phyloP scores from a whole-genome alignment of 1,140 invertebrate genomes.

The Drosophila miranda region DNA sequence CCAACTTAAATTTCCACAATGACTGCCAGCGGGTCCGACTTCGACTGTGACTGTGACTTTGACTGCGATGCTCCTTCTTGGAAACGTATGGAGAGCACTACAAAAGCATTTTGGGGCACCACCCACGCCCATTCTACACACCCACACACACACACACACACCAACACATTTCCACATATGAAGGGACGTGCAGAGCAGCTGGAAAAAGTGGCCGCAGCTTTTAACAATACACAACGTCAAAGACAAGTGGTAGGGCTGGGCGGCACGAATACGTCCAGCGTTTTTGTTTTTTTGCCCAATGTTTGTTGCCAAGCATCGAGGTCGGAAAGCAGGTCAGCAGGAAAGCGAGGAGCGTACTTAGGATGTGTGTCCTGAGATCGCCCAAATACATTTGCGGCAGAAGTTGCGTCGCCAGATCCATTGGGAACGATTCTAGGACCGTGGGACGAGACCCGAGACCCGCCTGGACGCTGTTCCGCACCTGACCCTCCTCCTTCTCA shows the following conservation, averaged over 20 bases:
- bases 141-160: conserved; percentile 31
- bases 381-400: not conserved
- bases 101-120: conserved; percentile 32
- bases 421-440: conserved; percentile 22
- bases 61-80: not conserved
- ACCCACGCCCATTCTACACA: conserved; percentile 7
- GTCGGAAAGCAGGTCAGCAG: too few species aligned
- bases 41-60: not conserved
- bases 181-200: conserved; percentile 11
- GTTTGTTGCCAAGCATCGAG: too few species aligned
- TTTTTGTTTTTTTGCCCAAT: conserved; percentile 1
- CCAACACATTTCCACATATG: conserved; percentile 4
- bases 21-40: not conserved
- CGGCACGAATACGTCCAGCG: conserved; percentile 10
- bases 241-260: conserved; percentile 19
- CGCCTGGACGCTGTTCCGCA: conserved; percentile 12
- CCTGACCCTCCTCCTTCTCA: conserved; percentile 7
- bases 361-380: conserved; percentile 7
- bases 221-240: conserved; percentile 41
- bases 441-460: not conserved
- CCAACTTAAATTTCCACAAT: conserved; percentile 37
- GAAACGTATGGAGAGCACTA: conserved; percentile 6
- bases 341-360: too few species aligned
- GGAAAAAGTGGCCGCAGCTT: conserved; percentile 37
- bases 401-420: not conserved